phyloP scores from a whole-genome alignment of 2,113 vertebrate species.

The Apodemus sylvaticus region DNA sequence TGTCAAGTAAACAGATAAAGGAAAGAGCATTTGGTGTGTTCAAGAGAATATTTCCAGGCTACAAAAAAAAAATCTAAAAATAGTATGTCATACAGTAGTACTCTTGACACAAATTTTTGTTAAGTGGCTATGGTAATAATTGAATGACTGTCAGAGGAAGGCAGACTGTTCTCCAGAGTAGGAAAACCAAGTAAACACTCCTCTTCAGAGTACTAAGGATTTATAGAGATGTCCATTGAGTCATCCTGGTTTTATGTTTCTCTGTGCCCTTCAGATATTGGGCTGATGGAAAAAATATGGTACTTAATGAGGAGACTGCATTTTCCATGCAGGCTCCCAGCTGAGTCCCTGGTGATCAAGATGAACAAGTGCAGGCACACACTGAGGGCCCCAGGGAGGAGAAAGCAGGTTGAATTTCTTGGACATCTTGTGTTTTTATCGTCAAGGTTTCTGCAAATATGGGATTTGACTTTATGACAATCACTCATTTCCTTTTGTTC shows the following conservation, averaged over 20 bases:
- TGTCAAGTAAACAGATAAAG: neutral
- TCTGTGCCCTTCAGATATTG: neutral
- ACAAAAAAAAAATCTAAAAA: neutral
- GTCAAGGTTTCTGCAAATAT: conserved; percentile 46
- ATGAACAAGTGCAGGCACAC: neutral
- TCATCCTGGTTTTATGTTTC: neutral
- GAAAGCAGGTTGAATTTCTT: neutral
- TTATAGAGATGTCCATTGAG: neutral
- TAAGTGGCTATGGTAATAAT: neutral
- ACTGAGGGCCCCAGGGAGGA: neutral
- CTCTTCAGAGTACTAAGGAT: neutral
- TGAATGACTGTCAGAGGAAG: neutral
- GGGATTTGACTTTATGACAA: neutral
- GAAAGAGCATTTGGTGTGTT: neutral
- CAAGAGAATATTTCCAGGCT: neutral
- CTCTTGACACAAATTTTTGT: neutral
- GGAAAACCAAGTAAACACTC: neutral
- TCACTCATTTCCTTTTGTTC: conserved; percentile 8
- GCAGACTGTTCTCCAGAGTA: neutral
- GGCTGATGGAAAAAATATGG: neutral
- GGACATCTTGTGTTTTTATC: neutral
- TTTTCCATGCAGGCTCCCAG: neutral
- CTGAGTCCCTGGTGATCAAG: neutral
- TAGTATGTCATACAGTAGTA: neutral
- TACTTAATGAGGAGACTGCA: neutral